These are phyloP conservation scores for Eidolon helvum DNA, from an alignment of 2,113 vertebrate genomes.

Conservation along the genomic window DNA sequence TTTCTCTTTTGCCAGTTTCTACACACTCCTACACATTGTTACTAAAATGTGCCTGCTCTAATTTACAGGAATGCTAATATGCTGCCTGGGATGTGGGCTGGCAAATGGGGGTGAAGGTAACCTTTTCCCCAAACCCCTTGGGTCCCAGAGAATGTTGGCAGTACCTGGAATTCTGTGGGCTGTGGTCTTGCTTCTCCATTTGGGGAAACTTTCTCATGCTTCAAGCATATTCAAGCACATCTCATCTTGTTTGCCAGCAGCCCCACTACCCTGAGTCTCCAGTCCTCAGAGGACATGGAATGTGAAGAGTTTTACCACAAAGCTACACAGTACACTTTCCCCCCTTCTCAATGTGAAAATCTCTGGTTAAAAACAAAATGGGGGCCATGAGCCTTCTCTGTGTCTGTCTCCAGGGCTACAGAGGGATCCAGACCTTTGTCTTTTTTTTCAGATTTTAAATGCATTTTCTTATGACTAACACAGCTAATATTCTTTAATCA, in stretches of 20 bases:
- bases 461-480: background rate
- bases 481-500: background rate
- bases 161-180: background rate
- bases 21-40: background rate
- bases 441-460: background rate
- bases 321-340: background rate
- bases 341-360: background rate
- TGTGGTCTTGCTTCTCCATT: background rate
- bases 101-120: background rate
- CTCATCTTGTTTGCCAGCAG: background rate
- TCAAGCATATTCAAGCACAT: background rate
- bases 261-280: no score
- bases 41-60: background rate
- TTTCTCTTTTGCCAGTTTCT: background rate
- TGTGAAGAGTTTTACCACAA: background rate
- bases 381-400: background rate
- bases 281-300: background rate
- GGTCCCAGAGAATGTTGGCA: background rate
- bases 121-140: background rate
- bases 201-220: background rate
- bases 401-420: background rate
- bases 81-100: background rate
- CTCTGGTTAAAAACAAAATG: background rate
- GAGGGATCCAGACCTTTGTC: background rate
- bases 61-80: background rate